Evolutionary conservation across 64 coral and sea anemone species (phyloP), one percentile per base, ranked within the genome.

Genomic region (Exaiptasia diaphana): DNA sequence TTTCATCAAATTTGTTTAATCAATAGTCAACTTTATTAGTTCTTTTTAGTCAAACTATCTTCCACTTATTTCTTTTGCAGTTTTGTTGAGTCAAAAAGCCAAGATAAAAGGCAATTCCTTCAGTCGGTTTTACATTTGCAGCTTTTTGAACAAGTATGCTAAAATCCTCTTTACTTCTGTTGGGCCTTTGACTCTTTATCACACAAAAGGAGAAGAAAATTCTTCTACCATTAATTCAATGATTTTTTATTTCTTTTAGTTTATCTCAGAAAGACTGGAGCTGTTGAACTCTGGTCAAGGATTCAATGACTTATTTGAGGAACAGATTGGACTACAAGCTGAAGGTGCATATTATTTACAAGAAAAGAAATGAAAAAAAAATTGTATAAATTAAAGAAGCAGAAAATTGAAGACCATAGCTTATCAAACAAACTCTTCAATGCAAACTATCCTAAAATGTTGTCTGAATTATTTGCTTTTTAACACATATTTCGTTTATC

Each of bases 241-340:
- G 57, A 62, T 30, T 10, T 10, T 62, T 22, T 62, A 46, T 90
- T 75, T 27, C 31, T 37, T 74, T 21, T 64, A 93, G 91, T 93
- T 93, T 38, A 93, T 93, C 25, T 17, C 61, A 17, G 91, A 89
- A 46, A 82, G 91, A 17, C 67, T 93, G 58, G 85, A 93, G 20
- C 28, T 93, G 63, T 75, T 93, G 38, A 93, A 93, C 54, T 67
- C 85, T 52, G 91, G 91, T 55, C 41, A 82, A 32, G 91, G 91
- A 30, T 93, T 93, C 22, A 93, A 84, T 49, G 91, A 93, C 74
- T 71, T 70, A 30, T 93, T 93, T 77, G 91, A 93, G 41, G 91
- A 93, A 52, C 91, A 93, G 39, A 88, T 88, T 71, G 85, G 91
- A 50, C 35, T 93, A 3, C 85, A 93, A 45, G 91, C 91, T 5